Evolutionary conservation across 2,113 vertebrate genomes (phyloP).

Genomic region (Forbesichthys agassizii): DNA sequence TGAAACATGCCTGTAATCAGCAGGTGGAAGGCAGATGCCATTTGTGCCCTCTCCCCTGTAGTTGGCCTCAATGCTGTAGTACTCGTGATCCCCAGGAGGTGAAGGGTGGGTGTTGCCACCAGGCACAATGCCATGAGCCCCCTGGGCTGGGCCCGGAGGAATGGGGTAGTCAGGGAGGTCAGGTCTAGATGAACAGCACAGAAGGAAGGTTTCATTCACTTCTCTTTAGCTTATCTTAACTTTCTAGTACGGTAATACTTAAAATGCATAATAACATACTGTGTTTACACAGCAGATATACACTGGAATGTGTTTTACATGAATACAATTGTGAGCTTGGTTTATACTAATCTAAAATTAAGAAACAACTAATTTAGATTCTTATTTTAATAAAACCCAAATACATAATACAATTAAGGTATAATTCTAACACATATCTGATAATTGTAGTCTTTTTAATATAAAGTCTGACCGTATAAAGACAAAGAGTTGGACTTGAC

Average conservation of each 20-base stretch:
- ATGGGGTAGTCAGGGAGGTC: slow-evolving; percentile 86
- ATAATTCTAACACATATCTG: too few species aligned
- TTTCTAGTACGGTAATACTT: too few species aligned
- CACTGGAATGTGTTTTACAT: too few species aligned
- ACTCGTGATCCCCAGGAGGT: slow-evolving; percentile 85
- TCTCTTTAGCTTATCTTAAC: slow-evolving; percentile 18
- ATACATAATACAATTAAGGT: too few species aligned
- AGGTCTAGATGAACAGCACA: slow-evolving; percentile 72
- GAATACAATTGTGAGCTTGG: too few species aligned
- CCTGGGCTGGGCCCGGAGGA: slow-evolving; percentile 78
- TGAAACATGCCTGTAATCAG: slow-evolving; percentile 82
- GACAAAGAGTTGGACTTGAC: slow-evolving; percentile 67
- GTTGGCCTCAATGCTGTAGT: slow-evolving; percentile 81
- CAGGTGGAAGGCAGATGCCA: slow-evolving; percentile 66
- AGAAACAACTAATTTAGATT: too few species aligned
- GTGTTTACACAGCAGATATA: not conserved
- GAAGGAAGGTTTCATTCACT: slow-evolving; percentile 11
- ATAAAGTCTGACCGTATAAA: too few species aligned
- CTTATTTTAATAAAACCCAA: too few species aligned
- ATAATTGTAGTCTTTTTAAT: too few species aligned
- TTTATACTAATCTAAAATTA: too few species aligned
- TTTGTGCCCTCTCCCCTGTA: slow-evolving; percentile 77
- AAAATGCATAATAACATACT: too few species aligned
- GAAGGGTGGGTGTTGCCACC: slow-evolving; percentile 54
- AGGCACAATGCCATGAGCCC: slow-evolving; percentile 50